A percentile compares a stretch with the other conserved stretches of the same genome.
phyloP scores from a whole-genome alignment of 2,113 vertebrate species.

The Xenopus laevis region DNA sequence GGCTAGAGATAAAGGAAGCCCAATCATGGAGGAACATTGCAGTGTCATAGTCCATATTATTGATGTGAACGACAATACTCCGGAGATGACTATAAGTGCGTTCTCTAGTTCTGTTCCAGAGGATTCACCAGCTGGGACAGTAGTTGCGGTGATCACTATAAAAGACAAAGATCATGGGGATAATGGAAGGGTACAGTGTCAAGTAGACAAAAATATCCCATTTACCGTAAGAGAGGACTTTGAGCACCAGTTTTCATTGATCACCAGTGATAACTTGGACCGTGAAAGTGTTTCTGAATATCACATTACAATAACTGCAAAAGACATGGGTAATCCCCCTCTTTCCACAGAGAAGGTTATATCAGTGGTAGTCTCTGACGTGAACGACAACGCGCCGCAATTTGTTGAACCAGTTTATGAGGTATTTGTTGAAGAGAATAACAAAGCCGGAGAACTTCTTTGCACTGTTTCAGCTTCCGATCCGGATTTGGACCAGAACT shows the following conservation, averaged over 20 bases:
- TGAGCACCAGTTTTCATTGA: conserved; percentile 72
- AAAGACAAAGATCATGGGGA: conserved; percentile 75
- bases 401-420: conserved; percentile 67
- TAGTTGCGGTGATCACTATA: conserved; percentile 76
- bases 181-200: conserved; percentile 72
- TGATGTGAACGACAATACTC: conserved; percentile 79
- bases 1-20: conserved; percentile 73
- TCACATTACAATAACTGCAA: conserved; percentile 70
- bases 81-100: conserved; percentile 74
- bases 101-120: conserved; percentile 70
- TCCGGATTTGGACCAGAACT: conserved; percentile 71
- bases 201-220: conserved; percentile 64
- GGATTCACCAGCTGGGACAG: conserved; percentile 68
- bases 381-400: conserved; percentile 76
- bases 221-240: conserved; percentile 77
- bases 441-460: conserved; percentile 61
- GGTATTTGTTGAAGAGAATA: conserved; percentile 72
- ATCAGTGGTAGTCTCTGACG: conserved; percentile 66
- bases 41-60: conserved; percentile 72
- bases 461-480: conserved; percentile 65
- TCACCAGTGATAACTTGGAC: conserved; percentile 68
- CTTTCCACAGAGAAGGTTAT: conserved; percentile 64
- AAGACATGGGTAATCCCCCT: conserved; percentile 67
- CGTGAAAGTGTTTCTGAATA: conserved; percentile 68
- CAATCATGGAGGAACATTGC: conserved; percentile 71